These are phyloP conservation scores for Chlorops oryzae DNA, from an alignment of 1,140 invertebrate species.

Conservation along the genomic window DNA sequence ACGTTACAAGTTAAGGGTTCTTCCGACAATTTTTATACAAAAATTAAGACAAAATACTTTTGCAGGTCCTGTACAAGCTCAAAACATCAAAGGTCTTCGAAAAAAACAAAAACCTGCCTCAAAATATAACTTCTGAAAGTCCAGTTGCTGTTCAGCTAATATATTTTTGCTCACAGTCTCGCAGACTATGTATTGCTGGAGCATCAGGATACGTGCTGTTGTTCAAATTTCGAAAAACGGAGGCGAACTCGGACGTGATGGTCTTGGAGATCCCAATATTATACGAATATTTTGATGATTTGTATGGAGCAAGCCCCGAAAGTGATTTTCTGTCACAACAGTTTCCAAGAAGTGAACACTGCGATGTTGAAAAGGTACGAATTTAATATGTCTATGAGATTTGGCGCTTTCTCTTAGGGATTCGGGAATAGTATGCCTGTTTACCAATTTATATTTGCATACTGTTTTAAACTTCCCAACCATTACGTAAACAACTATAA, in stretches of 20 bases:
- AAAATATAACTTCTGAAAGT: constrained; percentile 67
- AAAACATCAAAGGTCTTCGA: constrained; percentile 96
- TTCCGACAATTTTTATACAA: not conserved
- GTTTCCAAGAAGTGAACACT: constrained; percentile 54
- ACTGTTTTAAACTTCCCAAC: too few relatives aligned
- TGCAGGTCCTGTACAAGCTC: constrained; percentile 86
- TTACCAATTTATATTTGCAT: too few relatives aligned
- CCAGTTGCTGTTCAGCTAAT: constrained; percentile 91
- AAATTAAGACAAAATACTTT: not conserved
- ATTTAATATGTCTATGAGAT: too few relatives aligned
- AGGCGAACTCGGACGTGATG: constrained; percentile 75
- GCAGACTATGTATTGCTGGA: constrained; percentile 80
- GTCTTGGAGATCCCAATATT: constrained; percentile 84
- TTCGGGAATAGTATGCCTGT: too few relatives aligned
- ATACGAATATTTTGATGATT: constrained; percentile 73
- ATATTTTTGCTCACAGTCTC: constrained; percentile 87
- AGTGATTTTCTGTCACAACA: constrained; percentile 64
- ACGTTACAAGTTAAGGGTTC: constrained; percentile 62
- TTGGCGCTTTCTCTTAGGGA: too few relatives aligned
- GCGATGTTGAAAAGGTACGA: constrained; percentile 53
- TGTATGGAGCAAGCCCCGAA: constrained; percentile 72
- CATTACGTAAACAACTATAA: too few relatives aligned
- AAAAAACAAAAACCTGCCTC: constrained; percentile 54
- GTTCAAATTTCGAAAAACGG: constrained; percentile 91
- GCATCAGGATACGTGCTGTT: constrained; percentile 87